Base-by-base conservation (phyloP, 2,888 invertebrate genomes). In the Mylabris sibirica region DNA sequence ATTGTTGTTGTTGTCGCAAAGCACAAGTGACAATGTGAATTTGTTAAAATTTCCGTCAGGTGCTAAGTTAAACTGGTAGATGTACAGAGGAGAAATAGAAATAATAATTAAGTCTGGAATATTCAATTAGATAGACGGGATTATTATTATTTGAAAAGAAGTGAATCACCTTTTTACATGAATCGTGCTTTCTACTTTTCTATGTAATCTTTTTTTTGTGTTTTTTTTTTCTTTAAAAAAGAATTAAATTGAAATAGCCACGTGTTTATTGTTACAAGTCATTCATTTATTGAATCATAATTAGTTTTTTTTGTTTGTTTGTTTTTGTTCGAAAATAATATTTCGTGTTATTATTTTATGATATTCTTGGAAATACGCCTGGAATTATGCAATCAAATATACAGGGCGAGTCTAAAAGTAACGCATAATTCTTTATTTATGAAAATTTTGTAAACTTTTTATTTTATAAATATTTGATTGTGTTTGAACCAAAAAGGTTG, bases 161-260 rank as follows among this genome's bases (percentile, higher is more conserved):
- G 78, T 77, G 79, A 78, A 78, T 69, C 78, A 78, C 79, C 78
- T 77, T 73, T 79, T 78, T 77, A 79, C 78, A 78, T 73, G 78
- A 74, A 73, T 59, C 70, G 67, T 67, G 67, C 41, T 24, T 66
- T 70, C 9, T 24, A 24, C 24, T 3, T 24, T 57, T 57, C 57
- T 22, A 57, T 57, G 57, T 57, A 57, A 57, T 20, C 22, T 57
- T 20, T 57, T 57, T 24, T 22, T 4, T 24, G 57, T 49, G 1
- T 17, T 49, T 49, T 20, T 49, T n/a, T n/a, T n/a, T n/a, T n/a
- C n/a, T n/a, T n/a, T n/a, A n/a, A 6, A 20, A 12, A 24, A 24
- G 14, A 57, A 57, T 24, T 14, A 24, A 57, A 57, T 57, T 24
- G 57, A 57, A 57, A 11, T 12, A 57, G 12, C 57, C 57, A 57